Evolutionary conservation across 2,113 vertebrate genomes (phyloP), one percentile per base, ranked within the genome.

Genomic region (Ictalurus furcatus): DNA sequence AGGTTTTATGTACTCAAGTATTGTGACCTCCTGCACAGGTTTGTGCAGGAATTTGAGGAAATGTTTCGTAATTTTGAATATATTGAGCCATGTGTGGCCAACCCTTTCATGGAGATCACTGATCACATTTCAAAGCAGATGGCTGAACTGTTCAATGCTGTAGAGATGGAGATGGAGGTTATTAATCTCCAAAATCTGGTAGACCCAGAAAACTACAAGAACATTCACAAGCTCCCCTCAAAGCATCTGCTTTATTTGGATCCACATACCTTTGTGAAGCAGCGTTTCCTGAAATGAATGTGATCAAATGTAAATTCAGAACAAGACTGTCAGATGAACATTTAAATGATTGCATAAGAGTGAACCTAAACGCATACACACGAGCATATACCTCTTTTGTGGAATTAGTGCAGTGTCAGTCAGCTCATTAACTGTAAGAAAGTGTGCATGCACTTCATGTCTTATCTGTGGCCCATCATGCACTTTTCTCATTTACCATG

Each of bases 1-100:
- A 74, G 25, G 14, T 84, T 90, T 79, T 84, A 54, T 80, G 61
- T 48, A 67, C 59, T 11, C 37, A 85, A 63, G 58, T 78, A 83
- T 28, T 82, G 82, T 88, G 86, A 91, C 25, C 74, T 86, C 8
- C 63, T 90, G 34, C 40, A 13, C 74, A 76, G 34, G 13, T 0
- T 63, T 63, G 61, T 6, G 74, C 86, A 86, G 78, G 78, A 85
- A 44, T 88, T 86, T 82, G 61, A 48, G 5, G 69, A 23, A 14
- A 63, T 23, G 14, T 63, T 63, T 23, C 0, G 1, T 63, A 5
- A 25, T 25, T 63, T 63, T 74, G 71, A 81, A 28, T 19, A 88
- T 76, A 74, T 88, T 79, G 74, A 91, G 82, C 86, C 73, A 13
- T 88, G 63, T 88, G 90, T 89, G 73, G 52, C 52, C 9, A 89